A percentile compares a stretch with the other conserved stretches of the same genome.
These are phyloP conservation scores for Neomorphus geoffroyi DNA, from an alignment of 2,797 vertebrate species.

Conservation along the genomic window DNA sequence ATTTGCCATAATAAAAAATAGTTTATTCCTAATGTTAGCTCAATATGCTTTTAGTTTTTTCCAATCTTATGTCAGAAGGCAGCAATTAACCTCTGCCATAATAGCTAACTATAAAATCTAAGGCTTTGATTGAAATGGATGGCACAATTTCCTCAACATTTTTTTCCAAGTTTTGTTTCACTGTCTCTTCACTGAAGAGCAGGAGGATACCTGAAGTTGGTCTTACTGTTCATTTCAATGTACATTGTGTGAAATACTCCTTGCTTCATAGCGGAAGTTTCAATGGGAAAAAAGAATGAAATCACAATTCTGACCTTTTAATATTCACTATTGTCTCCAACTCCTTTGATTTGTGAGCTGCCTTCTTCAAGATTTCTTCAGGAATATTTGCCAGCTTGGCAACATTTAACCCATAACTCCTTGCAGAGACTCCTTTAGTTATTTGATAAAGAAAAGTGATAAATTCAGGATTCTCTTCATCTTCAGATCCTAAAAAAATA, in stretches of 20 bases:
- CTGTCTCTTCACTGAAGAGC: neutral
- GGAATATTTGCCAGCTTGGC: constrained; percentile 92
- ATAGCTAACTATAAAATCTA: neutral
- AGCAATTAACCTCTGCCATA: neutral
- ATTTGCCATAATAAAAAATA: neutral
- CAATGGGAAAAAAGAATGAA: neutral
- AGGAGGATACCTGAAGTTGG: neutral
- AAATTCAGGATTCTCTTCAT: constrained; percentile 84
- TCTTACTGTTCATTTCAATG: neutral
- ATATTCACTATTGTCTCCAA: constrained; percentile 84
- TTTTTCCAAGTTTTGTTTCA: neutral
- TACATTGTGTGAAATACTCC: neutral
- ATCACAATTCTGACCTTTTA: constrained; percentile 82
- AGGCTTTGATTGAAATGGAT: neutral
- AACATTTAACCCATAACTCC: constrained; percentile 95
- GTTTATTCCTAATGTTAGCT: neutral
- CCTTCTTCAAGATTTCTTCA: constrained; percentile 84
- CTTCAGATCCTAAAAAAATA: constrained; percentile 66
- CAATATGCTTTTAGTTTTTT: neutral
- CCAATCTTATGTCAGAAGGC: neutral
- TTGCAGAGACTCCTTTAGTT: constrained; percentile 87
- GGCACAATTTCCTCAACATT: neutral
- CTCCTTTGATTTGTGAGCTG: constrained; percentile 89
- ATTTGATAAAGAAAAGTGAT: constrained; percentile 97
- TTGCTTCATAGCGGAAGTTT: neutral